Conservation (phyloP, 1,140 invertebrate species). For the Grapholita molesta region DNA sequence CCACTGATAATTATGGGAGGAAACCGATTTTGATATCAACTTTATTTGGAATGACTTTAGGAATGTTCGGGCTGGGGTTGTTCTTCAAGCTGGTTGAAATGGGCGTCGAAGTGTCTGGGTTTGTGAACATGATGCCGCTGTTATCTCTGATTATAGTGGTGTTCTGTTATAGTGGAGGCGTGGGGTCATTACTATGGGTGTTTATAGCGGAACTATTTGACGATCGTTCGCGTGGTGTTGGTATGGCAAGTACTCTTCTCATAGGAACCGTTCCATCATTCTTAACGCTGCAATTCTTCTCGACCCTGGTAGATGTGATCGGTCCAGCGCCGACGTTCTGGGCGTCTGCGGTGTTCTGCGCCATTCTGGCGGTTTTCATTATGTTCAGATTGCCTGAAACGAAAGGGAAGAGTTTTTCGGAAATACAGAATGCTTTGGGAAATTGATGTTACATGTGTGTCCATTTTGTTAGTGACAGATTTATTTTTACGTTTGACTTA, state of each 20-base stretch:
- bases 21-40: conserved; percentile 76
- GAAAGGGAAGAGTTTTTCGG: conserved; percentile 83
- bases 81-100: conserved; percentile 75
- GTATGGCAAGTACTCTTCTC: conserved; percentile 38
- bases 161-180: conserved; percentile 69
- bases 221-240: conserved; percentile 24
- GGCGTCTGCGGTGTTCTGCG: neutral
- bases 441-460: neutral
- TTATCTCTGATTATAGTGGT: conserved; percentile 79
- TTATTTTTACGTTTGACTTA: no score
- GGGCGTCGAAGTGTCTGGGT: conserved; percentile 41
- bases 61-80: conserved; percentile 56
- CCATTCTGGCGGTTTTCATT: neutral
- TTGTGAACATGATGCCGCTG: conserved; percentile 78
- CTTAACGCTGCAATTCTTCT: neutral
- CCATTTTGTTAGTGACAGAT: no score
- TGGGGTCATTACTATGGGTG: conserved; percentile 30
- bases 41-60: neutral
- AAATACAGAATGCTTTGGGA: conserved; percentile 78
- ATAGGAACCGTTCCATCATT: conserved; percentile 1
- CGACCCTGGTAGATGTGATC: neutral
- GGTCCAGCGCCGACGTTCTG: neutral
- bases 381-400: conserved; percentile 83
- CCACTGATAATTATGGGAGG: conserved; percentile 81
- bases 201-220: conserved; percentile 34